These are phyloP conservation scores for Vulpes vulpes DNA, from an alignment of 2,113 vertebrate species.

Conservation along the genomic window DNA sequence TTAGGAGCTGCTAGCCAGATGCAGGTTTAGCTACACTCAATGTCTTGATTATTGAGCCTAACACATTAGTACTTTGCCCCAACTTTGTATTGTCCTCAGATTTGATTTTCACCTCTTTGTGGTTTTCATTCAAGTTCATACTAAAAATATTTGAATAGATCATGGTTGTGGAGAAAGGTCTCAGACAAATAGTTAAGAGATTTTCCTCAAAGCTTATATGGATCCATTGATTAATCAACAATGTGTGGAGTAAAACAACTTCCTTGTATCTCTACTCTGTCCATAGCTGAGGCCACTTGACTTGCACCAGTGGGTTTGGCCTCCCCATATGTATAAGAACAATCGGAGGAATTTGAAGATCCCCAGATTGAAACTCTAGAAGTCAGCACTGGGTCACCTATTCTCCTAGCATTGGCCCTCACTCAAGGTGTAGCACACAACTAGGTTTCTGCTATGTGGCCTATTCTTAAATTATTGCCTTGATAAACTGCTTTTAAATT, in stretches of 20 bases:
- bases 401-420: neutral
- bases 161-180: neutral
- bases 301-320: neutral
- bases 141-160: conserved; percentile 60
- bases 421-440: neutral
- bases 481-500: neutral
- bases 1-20: neutral
- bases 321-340: neutral
- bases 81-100: neutral
- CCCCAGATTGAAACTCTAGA: neutral
- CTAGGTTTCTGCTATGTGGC: neutral
- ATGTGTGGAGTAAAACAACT: neutral
- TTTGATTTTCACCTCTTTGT: neutral
- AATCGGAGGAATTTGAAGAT: neutral
- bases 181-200: conserved; percentile 26
- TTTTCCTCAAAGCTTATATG: conserved; percentile 3
- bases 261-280: neutral
- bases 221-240: neutral
- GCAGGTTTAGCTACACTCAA: neutral
- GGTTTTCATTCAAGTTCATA: conserved; percentile 48
- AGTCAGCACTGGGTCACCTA: neutral
- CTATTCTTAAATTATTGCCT: conserved; percentile 17
- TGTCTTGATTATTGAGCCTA: neutral
- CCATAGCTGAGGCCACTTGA: neutral
- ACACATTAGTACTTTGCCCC: neutral